Conservation (phyloP, 64 coral and sea anemone genomes). For the Platygyra sinensis region DNA sequence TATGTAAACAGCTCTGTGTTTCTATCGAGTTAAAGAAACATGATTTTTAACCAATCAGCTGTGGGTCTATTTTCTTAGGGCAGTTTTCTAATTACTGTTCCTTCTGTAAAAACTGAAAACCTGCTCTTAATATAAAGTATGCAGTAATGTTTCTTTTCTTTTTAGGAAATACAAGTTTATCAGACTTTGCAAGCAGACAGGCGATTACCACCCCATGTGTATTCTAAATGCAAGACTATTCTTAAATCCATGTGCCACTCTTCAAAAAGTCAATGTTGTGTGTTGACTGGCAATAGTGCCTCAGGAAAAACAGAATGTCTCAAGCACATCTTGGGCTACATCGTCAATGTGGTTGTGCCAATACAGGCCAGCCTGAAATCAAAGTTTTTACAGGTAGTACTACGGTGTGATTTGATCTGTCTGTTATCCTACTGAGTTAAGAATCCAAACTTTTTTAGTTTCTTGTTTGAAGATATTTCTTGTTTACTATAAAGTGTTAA, state of each 20-base stretch:
- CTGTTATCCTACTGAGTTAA: too few species aligned
- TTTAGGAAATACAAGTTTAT: slow-evolving; percentile 33
- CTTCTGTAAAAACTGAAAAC: not conserved
- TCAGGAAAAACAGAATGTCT: slow-evolving; percentile 51
- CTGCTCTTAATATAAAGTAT: not conserved
- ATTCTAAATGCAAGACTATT: slow-evolving; percentile 13
- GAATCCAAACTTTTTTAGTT: too few species aligned
- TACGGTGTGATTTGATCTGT: not conserved
- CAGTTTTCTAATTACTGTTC: too few species aligned
- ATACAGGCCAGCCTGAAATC: not conserved
- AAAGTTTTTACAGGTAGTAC: slow-evolving; percentile 27
- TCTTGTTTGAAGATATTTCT: too few species aligned
- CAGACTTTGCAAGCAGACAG: not conserved
- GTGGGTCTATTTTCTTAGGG: too few species aligned
- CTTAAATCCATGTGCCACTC: slow-evolving; percentile 17
- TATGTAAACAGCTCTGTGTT: too few species aligned
- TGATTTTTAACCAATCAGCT: too few species aligned
- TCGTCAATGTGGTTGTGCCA: not conserved
- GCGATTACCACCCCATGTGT: slow-evolving; percentile 15
- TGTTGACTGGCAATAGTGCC: slow-evolving; percentile 59
- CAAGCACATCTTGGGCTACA: slow-evolving; percentile 21
- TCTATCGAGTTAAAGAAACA: too few species aligned
- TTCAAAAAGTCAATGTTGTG: slow-evolving; percentile 45
- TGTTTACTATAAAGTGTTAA: too few species aligned
- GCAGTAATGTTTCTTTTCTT: not conserved